Evolutionary conservation across 2,113 vertebrate species (phyloP).

Genomic region (Odocoileus hemionus): DNA sequence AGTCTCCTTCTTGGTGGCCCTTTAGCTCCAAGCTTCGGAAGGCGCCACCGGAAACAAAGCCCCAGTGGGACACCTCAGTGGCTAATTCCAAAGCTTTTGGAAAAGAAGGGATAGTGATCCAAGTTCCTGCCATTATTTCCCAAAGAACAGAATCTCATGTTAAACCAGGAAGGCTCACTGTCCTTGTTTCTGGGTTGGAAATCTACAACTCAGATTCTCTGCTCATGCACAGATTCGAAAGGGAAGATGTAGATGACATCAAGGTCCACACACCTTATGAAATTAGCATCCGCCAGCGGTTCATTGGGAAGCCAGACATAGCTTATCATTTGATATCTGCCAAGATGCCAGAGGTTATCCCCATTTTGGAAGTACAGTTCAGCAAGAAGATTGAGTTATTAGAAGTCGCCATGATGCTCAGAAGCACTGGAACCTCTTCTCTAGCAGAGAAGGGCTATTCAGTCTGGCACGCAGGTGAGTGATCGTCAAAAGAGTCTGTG

Average conservation of each 20-base stretch:
- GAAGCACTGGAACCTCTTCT: constrained; percentile 71
- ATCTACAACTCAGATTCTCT: constrained; percentile 81
- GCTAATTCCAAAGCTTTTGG: constrained; percentile 43
- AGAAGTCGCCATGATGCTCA: constrained; percentile 81
- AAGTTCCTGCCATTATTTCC: constrained; percentile 88
- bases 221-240: constrained; percentile 87
- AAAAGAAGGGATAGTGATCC: constrained; percentile 80
- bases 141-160: constrained; percentile 78
- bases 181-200: constrained; percentile 88
- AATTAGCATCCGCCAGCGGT: constrained; percentile 89
- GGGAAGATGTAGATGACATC: constrained; percentile 90
- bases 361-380: constrained; percentile 89
- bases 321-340: constrained; percentile 88
- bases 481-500: background rate
- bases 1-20: constrained; percentile 95
- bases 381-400: constrained; percentile 87
- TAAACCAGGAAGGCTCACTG: constrained; percentile 84
- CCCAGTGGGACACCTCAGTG: constrained; percentile 34
- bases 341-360: constrained; percentile 86
- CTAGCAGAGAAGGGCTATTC: constrained; percentile 73
- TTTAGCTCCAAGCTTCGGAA: constrained; percentile 90
- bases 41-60: constrained; percentile 76
- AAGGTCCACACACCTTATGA: constrained; percentile 89
- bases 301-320: constrained; percentile 91
- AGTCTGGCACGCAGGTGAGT: constrained; percentile 84